phyloP scores from a whole-genome alignment of 2,797 vertebrate genomes.

The Columba guinea region DNA sequence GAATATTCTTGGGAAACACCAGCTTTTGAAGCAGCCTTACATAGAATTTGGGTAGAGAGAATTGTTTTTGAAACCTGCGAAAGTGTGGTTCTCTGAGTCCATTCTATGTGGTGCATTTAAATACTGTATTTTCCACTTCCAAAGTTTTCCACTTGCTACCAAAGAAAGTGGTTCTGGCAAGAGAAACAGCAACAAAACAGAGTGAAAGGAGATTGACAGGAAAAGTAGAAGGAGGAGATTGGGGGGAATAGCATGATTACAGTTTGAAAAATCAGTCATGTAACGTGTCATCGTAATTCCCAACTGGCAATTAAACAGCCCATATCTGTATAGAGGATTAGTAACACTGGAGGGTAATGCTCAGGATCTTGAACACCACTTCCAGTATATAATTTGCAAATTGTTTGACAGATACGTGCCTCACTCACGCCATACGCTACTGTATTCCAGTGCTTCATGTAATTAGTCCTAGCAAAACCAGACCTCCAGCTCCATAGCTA shows the following conservation, averaged over 20 bases:
- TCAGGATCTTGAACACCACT: neutral
- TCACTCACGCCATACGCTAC: neutral
- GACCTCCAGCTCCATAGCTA: neutral
- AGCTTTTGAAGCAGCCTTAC: neutral
- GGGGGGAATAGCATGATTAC: neutral
- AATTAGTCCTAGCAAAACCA: neutral
- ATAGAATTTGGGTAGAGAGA: neutral
- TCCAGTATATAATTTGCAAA: neutral
- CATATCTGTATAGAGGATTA: neutral
- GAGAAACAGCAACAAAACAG: slow-evolving; percentile 3
- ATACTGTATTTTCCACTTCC: neutral
- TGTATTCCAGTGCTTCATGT: neutral
- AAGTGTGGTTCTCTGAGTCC: neutral
- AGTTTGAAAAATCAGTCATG: slow-evolving; percentile 35
- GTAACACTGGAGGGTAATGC: neutral
- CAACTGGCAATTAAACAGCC: slow-evolving; percentile 23
- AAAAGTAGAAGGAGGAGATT: neutral
- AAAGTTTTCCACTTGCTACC: neutral
- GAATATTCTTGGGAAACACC: neutral
- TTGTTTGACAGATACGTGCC: neutral
- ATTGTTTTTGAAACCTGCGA: neutral
- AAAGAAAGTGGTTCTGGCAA: neutral
- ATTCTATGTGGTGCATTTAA: neutral
- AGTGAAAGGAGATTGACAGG: slow-evolving; percentile 34
- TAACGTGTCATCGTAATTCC: slow-evolving; percentile 10